Evolutionary conservation across 64 coral and sea anemone genomes (phyloP).

Genomic region (Montipora sp.): DNA sequence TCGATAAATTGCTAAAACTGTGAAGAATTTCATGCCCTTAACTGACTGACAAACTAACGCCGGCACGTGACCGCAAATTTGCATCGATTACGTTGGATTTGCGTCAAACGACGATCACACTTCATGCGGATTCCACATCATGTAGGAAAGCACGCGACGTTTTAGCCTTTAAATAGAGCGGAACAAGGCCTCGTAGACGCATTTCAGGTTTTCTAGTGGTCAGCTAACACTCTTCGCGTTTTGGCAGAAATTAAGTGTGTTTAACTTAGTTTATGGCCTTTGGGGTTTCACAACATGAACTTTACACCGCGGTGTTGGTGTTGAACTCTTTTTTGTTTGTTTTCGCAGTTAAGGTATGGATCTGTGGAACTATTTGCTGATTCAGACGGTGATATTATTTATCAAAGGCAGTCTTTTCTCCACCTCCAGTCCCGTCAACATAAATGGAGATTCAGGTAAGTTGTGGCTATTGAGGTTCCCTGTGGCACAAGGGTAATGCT

Average conservation of each 20-base stretch:
- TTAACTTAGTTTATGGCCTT: not conserved
- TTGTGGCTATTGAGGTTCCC: not conserved
- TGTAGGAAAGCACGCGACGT: slow-evolving; percentile 1
- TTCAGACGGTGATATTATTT: not conserved
- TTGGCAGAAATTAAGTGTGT: not conserved
- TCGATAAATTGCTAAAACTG: not conserved
- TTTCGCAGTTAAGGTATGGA: slow-evolving; percentile 10
- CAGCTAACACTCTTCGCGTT: not conserved
- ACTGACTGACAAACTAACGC: not conserved
- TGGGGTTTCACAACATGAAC: too few relatives aligned
- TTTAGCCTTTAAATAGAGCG: not conserved
- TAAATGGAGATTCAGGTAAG: slow-evolving; percentile 24
- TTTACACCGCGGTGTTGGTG: not conserved
- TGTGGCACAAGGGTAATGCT: not conserved
- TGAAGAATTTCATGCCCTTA: not conserved
- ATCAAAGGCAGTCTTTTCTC: not conserved
- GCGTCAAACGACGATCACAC: slow-evolving; percentile 9
- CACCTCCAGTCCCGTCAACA: slow-evolving; percentile 1
- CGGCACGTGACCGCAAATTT: not conserved
- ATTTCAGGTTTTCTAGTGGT: too few relatives aligned
- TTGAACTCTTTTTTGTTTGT: not conserved
- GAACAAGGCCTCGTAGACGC: not conserved
- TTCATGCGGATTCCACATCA: not conserved
- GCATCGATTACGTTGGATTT: not conserved
- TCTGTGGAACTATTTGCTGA: slow-evolving; percentile 20